Conservation (phyloP, 2,888 invertebrate species). For the Podabrus alpinus region DNA sequence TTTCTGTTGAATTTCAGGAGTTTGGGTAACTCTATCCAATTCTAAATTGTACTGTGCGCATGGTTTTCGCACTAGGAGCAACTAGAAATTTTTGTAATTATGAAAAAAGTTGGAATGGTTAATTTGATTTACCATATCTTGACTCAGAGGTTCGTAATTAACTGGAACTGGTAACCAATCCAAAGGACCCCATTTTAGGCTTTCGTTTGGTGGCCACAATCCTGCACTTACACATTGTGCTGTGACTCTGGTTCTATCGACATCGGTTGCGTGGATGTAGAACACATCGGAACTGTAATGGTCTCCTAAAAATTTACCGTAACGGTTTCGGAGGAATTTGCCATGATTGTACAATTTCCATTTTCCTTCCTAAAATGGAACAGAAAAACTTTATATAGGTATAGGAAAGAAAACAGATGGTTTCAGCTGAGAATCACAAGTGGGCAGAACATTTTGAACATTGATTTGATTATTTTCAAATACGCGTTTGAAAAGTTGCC, state of each 20-base stretch:
- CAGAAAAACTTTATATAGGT: not conserved
- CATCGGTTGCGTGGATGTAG: constrained; percentile 71
- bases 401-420: too few species aligned
- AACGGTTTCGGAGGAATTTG: constrained; percentile 65
- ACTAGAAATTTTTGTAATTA: constrained; percentile 53
- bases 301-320: constrained; percentile 64
- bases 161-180: constrained; percentile 81
- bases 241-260: constrained; percentile 75
- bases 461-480: too few species aligned
- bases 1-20: constrained; percentile 55
- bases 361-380: constrained; percentile 63
- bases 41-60: constrained; percentile 67
- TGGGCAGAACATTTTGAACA: too few species aligned
- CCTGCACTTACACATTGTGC: constrained; percentile 71
- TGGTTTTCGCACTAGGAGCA: constrained; percentile 64
- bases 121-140: constrained; percentile 61
- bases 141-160: constrained; percentile 64
- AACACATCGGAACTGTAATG: constrained; percentile 64
- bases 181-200: constrained; percentile 64
- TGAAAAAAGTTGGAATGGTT: constrained; percentile 18
- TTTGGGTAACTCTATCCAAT: constrained; percentile 56
- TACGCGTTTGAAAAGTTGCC: too few species aligned
- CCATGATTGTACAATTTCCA: constrained; percentile 67
- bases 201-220: constrained; percentile 67
- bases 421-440: too few species aligned